Base-by-base conservation (phyloP, 2,888 invertebrate species). In the Teinopalpus imperialis region DNA sequence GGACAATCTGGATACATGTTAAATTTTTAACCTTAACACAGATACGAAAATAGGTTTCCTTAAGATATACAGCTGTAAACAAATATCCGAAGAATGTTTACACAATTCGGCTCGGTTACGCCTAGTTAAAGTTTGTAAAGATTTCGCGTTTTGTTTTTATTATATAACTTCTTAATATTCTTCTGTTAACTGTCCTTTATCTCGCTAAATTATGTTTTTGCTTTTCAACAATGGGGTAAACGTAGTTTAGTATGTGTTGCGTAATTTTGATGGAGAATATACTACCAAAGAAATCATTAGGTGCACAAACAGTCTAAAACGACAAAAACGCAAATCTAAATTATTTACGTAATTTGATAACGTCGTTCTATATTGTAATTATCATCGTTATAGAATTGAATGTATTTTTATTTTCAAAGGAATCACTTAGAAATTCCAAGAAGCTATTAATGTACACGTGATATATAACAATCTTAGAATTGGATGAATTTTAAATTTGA, bases 1-100 rank as follows among this genome's bases (percentile, higher is more conserved):
- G 36, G 36, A 21, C 34, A 14, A 6, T 14, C 6, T 20, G 16
- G 21, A 43, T 43, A 12, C 14, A 10, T 36, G 30, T 10, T 44
- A 31, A 23, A 37, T 31, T 44, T 41, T 32, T 37, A 37, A 44
- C 37, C 44, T 44, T 44, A 37, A 43, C 30, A 46, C 43, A 43
- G 20, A 36, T 31, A 42, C 47, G 21, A 14, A 39, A 44, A 44
- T 44, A 44, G 18, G 8, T 24, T 32, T 18, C 18, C 26, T 30
- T 30, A 26, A 26, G 31, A 44, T 24, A 18, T 21, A 44, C 12
- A 30, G 23, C 2, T 26, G 20, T 44, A 44, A 39, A 44, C 44
- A 44, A 8, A 20, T 5, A 13, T 31, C 31, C 16, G 14, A 10
- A 7, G 24, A 31, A 31, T 44, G 36, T 32, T 44, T 37, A 44